phyloP scores from a whole-genome alignment of 2,797 vertebrate species.

The Cyprinella venusta region DNA sequence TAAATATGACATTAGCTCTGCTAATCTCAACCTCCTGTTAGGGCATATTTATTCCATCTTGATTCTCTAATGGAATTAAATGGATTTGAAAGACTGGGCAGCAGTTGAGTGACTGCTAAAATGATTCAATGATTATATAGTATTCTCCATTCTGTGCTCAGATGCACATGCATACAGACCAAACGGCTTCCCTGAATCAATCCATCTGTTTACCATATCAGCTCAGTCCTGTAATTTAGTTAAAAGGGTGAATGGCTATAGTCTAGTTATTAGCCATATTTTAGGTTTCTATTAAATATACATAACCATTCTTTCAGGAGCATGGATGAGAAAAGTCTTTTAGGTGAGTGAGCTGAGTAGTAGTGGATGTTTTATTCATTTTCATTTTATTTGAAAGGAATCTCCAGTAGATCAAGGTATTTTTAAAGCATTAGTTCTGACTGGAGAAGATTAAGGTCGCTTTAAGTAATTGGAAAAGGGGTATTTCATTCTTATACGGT shows the following conservation, averaged over 20 bases:
- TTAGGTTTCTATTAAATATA: neutral
- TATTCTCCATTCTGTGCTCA: conserved; percentile 44
- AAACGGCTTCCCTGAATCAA: neutral
- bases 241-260: conserved; percentile 2
- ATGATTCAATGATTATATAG: conserved; percentile 60
- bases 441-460: neutral
- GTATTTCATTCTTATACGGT: neutral
- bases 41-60: conserved; percentile 51
- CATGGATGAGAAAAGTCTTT: neutral
- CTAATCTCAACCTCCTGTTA: conserved; percentile 51
- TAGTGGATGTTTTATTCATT: conserved; percentile 5
- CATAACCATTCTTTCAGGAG: neutral
- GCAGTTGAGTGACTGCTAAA: conserved; percentile 63
- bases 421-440: neutral
- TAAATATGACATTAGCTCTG: conserved; percentile 56
- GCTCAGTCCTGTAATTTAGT: conserved; percentile 9
- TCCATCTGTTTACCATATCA: neutral
- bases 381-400: neutral
- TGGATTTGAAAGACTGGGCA: conserved; percentile 62
- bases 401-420: neutral
- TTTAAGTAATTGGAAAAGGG: conserved; percentile 3
- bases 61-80: conserved; percentile 66
- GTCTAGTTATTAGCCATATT: neutral
- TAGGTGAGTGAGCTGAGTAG: neutral
- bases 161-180: neutral